Conservation (phyloP, 1,140 invertebrate species). For the Drosophila novamexicana region DNA sequence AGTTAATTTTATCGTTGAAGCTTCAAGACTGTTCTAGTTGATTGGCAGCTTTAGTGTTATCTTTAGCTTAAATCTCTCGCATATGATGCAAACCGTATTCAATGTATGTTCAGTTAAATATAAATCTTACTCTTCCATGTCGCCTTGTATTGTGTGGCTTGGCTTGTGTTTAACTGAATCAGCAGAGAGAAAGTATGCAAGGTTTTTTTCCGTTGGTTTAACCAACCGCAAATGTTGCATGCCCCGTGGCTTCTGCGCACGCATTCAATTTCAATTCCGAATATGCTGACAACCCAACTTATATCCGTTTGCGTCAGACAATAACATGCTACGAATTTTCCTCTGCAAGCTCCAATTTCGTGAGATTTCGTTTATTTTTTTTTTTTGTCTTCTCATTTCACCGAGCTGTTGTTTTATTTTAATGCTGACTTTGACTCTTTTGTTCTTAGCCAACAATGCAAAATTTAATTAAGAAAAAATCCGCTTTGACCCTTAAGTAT, state of each 20-base stretch:
- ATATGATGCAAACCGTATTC: background rate
- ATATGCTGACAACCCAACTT: conserved; percentile 46
- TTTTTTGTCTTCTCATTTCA: background rate
- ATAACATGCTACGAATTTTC: conserved; percentile 17
- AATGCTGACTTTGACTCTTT: conserved; percentile 29
- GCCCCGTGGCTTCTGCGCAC: conserved; percentile 19
- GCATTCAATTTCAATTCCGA: conserved; percentile 41
- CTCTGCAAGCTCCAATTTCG: conserved; percentile 14
- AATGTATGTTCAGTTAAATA: background rate
- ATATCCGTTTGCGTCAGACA: conserved; percentile 16
- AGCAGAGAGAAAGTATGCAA: conserved; percentile 27
- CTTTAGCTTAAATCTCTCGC: background rate
- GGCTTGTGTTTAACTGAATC: conserved; percentile 34
- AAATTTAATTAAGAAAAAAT: conserved; percentile 36
- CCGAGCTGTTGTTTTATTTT: conserved; percentile 15
- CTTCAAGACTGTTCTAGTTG: too few species aligned
- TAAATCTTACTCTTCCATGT: background rate
- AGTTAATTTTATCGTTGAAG: too few species aligned
- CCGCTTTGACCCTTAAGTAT: conserved; percentile 1
- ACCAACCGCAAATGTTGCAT: conserved; percentile 25
- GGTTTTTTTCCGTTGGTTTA: conserved; percentile 12
- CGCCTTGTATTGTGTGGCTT: conserved; percentile 5
- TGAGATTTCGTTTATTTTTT: conserved; percentile 4
- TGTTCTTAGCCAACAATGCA: conserved; percentile 27
- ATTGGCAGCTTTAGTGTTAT: background rate